A percentile compares a stretch with the other conserved stretches of the same genome.
phyloP scores from a whole-genome alignment of 2,888 invertebrate species.

The Dynastes maya region DNA sequence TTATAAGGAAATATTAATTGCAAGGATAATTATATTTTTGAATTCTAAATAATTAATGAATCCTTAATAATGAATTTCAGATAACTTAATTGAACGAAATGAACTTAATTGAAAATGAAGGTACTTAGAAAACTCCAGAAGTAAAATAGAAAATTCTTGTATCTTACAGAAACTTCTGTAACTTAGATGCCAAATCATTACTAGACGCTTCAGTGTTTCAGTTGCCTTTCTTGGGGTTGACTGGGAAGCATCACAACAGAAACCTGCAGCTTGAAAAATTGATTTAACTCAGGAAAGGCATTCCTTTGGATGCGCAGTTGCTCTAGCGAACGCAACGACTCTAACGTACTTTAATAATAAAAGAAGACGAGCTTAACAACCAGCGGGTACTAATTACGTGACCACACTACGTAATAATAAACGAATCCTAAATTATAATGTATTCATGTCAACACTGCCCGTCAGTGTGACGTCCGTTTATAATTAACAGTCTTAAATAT shows the following conservation, averaged over 20 bases:
- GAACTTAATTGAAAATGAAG: too few relatives aligned
- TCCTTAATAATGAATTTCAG: too few relatives aligned
- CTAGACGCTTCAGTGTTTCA: too few relatives aligned
- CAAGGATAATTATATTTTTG: too few relatives aligned
- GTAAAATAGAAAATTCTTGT: too few relatives aligned
- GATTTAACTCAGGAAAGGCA: background rate
- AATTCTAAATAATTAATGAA: too few relatives aligned
- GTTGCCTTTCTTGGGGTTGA: too few relatives aligned
- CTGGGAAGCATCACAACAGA: background rate
- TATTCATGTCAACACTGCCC: background rate
- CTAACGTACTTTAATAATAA: constrained; percentile 14
- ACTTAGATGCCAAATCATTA: too few relatives aligned
- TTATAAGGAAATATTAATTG: too few relatives aligned
- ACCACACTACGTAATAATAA: constrained; percentile 17
- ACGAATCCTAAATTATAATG: constrained; percentile 30
- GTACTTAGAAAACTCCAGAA: too few relatives aligned
- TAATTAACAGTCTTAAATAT: constrained; percentile 27
- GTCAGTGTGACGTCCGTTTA: constrained; percentile 3
- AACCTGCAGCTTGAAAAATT: background rate
- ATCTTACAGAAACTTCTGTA: too few relatives aligned
- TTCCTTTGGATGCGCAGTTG: background rate
- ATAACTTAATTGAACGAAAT: too few relatives aligned
- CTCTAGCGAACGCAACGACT: background rate
- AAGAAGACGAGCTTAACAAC: background rate
- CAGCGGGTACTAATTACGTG: constrained; percentile 19